These are phyloP conservation scores for Oophaga pumilio DNA, from an alignment of 2,113 vertebrate species.

Conservation along the genomic window DNA sequence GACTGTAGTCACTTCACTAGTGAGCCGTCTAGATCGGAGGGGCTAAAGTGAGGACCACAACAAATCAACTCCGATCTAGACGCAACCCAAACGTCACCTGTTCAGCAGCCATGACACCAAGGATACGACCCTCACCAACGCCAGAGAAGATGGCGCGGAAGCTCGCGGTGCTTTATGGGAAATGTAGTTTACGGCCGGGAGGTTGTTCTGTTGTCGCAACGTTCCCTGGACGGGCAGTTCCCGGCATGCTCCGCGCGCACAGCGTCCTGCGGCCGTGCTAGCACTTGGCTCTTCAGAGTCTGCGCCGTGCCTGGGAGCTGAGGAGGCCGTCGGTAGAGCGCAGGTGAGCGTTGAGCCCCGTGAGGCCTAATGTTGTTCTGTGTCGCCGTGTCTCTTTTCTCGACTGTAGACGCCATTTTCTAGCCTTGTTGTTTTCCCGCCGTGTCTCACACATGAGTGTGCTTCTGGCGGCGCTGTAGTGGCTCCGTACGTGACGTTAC, in stretches of 20 bases:
- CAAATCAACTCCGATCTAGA: too few species aligned
- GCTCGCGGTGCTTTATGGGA: neutral
- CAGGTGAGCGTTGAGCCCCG: neutral
- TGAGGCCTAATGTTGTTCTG: neutral
- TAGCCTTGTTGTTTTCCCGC: neutral
- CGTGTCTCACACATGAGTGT: neutral
- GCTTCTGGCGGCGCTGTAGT: neutral
- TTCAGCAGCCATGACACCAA: too few species aligned
- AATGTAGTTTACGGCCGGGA: neutral
- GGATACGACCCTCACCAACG: neutral
- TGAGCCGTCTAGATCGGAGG: too few species aligned
- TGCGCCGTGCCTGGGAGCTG: neutral
- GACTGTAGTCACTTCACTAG: too few species aligned
- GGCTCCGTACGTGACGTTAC: too few species aligned
- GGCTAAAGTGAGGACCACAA: too few species aligned
- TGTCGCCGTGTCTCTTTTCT: neutral
- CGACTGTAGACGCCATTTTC: neutral
- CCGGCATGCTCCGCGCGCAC: constrained; percentile 2
- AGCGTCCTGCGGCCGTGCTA: neutral
- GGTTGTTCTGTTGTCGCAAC: neutral
- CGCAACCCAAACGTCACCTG: too few species aligned
- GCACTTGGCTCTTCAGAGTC: neutral
- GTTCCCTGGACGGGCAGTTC: neutral
- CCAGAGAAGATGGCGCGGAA: neutral
- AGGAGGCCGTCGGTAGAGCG: too few species aligned